Conservation (phyloP, 2,888 invertebrate species). For the Tillus elongatus region DNA sequence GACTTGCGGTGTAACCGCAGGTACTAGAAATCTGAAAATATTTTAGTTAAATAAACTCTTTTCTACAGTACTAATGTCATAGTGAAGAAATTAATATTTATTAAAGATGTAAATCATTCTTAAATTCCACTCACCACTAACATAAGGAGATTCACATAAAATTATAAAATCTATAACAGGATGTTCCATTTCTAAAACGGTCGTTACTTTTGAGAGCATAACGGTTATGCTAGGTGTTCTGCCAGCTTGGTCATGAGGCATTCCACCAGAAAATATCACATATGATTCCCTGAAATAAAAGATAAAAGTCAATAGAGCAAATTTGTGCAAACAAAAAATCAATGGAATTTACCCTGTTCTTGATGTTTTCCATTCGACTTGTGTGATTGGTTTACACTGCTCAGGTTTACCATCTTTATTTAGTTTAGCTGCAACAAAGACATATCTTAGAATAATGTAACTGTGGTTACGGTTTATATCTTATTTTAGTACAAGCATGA, state of each 20-base stretch:
- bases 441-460: constrained; percentile 10
- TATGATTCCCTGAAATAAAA: constrained; percentile 69
- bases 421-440: constrained; percentile 64
- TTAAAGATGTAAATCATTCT: no score
- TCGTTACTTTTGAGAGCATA: constrained; percentile 91
- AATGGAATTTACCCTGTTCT: constrained; percentile 60
- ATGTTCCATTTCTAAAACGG: constrained; percentile 98
- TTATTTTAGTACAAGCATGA: no score
- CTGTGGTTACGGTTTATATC: no score
- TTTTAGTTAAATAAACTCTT: no score
- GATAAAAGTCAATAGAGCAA: constrained; percentile 10
- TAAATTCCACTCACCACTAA: constrained; percentile 65
- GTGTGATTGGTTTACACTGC: constrained; percentile 88
- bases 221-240: constrained; percentile 91
- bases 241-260: constrained; percentile 83
- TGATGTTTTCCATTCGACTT: constrained; percentile 90
- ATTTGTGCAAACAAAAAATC: constrained; percentile 3
- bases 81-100: no score
- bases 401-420: constrained; percentile 89
- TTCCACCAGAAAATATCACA: constrained; percentile 94
- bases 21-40: no score
- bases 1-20: no score
- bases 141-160: constrained; percentile 89
- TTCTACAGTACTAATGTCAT: no score
- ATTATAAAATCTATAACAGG: constrained; percentile 95